Conservation (phyloP, 2,888 invertebrate genomes). For the Limnephilus rhombicus region DNA sequence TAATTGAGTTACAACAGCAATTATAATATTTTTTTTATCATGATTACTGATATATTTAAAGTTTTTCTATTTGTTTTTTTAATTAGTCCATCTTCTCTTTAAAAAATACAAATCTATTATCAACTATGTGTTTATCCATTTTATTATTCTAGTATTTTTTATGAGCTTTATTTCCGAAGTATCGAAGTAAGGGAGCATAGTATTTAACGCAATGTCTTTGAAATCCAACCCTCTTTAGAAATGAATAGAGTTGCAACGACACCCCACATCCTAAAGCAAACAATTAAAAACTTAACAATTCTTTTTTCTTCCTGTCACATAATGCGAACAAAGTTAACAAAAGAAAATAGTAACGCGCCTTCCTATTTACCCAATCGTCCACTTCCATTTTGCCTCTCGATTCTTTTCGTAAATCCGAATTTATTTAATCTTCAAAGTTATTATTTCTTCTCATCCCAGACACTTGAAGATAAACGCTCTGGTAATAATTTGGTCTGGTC, state of each 20-base stretch:
- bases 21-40: neutral
- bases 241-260: constrained; percentile 19
- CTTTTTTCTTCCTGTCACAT: neutral
- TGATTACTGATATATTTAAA: neutral
- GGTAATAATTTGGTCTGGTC: neutral
- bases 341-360: constrained; percentile 24
- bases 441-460: neutral
- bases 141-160: neutral
- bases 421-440: neutral
- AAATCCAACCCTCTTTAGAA: neutral
- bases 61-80: neutral
- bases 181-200: neutral
- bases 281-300: constrained; percentile 28
- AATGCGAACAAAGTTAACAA: constrained; percentile 28
- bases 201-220: neutral
- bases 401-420: neutral
- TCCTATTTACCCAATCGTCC: constrained; percentile 3
- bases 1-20: neutral
- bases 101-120: neutral
- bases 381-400: neutral
- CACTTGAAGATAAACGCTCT: neutral
- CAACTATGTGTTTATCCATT: neutral
- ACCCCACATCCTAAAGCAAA: constrained; percentile 29
- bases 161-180: neutral
- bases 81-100: neutral